A percentile compares a stretch with the other conserved stretches of the same genome.
Evolutionary conservation across 92 coral and sea anemone species (phyloP).

Genomic region (Phenganax stokvisi): DNA sequence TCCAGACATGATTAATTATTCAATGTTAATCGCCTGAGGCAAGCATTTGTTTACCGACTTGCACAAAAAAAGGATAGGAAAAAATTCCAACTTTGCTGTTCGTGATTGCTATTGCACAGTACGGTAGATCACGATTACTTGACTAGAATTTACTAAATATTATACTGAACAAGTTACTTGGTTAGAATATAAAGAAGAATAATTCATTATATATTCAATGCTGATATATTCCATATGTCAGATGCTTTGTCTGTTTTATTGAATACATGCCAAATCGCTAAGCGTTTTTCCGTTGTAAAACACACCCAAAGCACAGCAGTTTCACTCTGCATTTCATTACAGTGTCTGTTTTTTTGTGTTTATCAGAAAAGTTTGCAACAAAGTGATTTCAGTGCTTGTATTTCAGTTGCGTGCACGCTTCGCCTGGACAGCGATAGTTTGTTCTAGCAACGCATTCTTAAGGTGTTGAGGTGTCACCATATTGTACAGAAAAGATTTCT

Average conservation of each 20-base stretch:
- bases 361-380: not conserved
- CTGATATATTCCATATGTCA: slow-evolving; percentile 11
- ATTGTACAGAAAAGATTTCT: not conserved
- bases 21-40: slow-evolving; percentile 1
- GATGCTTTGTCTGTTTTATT: not conserved
- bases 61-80: not conserved
- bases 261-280: not conserved
- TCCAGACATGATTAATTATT: slow-evolving; percentile 13
- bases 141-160: not conserved
- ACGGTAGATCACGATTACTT: not conserved
- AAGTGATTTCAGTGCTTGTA: not conserved
- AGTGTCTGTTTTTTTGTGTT: not conserved
- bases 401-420: slow-evolving; percentile 1
- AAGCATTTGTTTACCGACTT: not conserved
- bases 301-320: not conserved
- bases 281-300: not conserved
- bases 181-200: not conserved
- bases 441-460: not conserved
- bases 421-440: not conserved
- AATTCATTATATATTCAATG: not conserved
- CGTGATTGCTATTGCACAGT: too few relatives aligned
- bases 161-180: not conserved
- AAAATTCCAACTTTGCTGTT: not conserved
- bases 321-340: not conserved
- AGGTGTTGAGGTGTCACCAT: not conserved